Evolutionary conservation across 2,797 vertebrate genomes (phyloP).

Genomic region (Anniella stebbinsi): DNA sequence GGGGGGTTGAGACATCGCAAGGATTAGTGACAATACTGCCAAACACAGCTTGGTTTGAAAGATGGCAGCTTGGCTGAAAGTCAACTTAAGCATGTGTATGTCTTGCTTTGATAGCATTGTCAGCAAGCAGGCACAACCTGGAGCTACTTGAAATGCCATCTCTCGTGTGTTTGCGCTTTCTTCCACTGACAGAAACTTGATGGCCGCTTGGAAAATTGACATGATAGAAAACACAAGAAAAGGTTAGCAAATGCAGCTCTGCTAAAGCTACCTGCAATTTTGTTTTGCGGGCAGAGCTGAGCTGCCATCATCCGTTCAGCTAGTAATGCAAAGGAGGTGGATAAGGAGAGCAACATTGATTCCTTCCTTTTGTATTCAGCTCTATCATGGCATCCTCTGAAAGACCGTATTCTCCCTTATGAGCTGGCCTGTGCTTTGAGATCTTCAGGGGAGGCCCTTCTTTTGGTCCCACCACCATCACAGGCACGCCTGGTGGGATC

Average conservation of each 20-base stretch:
- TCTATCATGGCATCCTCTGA: conserved; percentile 21
- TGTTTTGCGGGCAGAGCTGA: background rate
- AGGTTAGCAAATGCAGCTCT: conserved; percentile 52
- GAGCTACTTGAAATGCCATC: conserved; percentile 73
- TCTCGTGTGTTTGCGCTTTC: conserved; percentile 56
- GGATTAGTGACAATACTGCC: conserved; percentile 52
- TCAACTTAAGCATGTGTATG: conserved; percentile 66
- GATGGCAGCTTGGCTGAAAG: conserved; percentile 72
- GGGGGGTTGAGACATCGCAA: conserved; percentile 49
- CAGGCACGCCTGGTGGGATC: too few relatives aligned
- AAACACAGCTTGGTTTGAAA: conserved; percentile 64
- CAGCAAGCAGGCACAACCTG: conserved; percentile 64
- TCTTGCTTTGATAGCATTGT: conserved; percentile 63
- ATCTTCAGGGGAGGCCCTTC: too few relatives aligned
- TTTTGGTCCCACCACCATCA: too few relatives aligned
- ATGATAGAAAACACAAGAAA: conserved; percentile 69
- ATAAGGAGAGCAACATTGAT: background rate
- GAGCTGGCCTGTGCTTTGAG: too few relatives aligned
- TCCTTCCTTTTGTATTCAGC: conserved; percentile 43
- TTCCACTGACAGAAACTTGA: conserved; percentile 72
- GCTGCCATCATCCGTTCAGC: conserved; percentile 12
- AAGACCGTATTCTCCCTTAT: too few relatives aligned
- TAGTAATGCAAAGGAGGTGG: accelerated
- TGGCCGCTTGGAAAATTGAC: conserved; percentile 72
- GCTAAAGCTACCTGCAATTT: conserved; percentile 44